A percentile compares a stretch with the other conserved stretches of the same genome.
phyloP scores from a whole-genome alignment of 1,140 invertebrate species.

The Eufriesea mexicana region DNA sequence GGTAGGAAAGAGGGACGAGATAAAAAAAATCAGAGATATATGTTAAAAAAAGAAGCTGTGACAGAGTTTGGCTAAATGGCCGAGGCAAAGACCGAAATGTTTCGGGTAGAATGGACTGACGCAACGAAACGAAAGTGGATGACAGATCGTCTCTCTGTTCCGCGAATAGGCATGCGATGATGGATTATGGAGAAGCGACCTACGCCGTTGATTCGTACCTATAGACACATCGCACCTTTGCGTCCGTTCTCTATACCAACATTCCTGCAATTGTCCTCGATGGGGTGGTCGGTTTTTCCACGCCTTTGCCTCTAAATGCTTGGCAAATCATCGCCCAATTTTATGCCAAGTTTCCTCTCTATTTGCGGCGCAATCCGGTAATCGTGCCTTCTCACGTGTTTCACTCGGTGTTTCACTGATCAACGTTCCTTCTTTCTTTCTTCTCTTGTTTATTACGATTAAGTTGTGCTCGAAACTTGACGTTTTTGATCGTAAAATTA shows the following conservation, averaged over 20 bases:
- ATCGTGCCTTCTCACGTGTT: not conserved
- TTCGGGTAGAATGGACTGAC: conserved; percentile 65
- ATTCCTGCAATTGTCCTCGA: conserved; percentile 59
- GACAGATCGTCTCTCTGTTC: conserved; percentile 79
- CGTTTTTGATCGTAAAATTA: not conserved
- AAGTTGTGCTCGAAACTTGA: not conserved
- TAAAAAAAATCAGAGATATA: not conserved
- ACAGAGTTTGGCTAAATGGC: conserved; percentile 40
- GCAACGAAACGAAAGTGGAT: conserved; percentile 77
- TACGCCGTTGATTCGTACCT: conserved; percentile 61
- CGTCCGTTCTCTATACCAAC: conserved; percentile 55
- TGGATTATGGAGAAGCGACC: conserved; percentile 74
- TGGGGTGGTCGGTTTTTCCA: conserved; percentile 43
- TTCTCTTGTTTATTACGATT: not conserved
- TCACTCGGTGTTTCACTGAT: not conserved
- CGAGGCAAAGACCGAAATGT: conserved; percentile 44
- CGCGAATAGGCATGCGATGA: conserved; percentile 78
- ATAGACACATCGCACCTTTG: conserved; percentile 63
- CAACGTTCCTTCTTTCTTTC: not conserved
- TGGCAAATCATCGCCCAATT: conserved; percentile 72
- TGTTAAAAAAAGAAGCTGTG: not conserved
- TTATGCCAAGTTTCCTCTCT: conserved; percentile 63
- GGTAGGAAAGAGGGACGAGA: not conserved
- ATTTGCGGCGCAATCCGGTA: not conserved
- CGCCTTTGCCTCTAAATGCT: conserved; percentile 50